phyloP scores from a whole-genome alignment of 2,797 vertebrate species.

The Mormyrus proboscirostris region DNA sequence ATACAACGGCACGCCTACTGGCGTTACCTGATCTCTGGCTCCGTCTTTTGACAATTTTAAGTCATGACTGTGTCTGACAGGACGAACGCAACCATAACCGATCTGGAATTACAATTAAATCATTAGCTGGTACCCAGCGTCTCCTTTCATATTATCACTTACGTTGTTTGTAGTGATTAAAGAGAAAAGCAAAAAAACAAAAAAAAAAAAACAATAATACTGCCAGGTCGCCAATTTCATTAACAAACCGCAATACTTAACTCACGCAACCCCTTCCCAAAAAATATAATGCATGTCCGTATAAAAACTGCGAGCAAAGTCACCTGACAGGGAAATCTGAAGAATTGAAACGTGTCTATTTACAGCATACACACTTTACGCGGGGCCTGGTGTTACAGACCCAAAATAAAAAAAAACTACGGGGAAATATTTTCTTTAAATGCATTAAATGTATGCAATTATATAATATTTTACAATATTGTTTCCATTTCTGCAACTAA shows the following conservation, averaged over 20 bases:
- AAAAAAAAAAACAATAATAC: not conserved
- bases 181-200: not conserved
- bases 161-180: not conserved
- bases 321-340: not conserved
- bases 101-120: not conserved
- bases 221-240: not conserved
- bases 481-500: not conserved
- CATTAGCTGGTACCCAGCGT: not conserved
- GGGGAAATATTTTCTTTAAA: not conserved
- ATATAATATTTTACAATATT: not conserved
- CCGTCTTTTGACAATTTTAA: conserved; percentile 5
- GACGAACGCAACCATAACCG: not conserved
- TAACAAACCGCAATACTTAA: not conserved
- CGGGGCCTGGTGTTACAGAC: not conserved
- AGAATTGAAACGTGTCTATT: not conserved
- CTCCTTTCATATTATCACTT: not conserved
- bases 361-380: not conserved
- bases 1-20: not conserved
- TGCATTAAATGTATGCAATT: not conserved
- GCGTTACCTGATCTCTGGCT: not conserved
- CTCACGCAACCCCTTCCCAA: not conserved
- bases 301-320: not conserved
- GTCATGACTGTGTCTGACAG: not conserved
- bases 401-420: not conserved
- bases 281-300: not conserved